phyloP scores from a whole-genome alignment of 2,113 vertebrate genomes.

The Mellivora capensis region DNA sequence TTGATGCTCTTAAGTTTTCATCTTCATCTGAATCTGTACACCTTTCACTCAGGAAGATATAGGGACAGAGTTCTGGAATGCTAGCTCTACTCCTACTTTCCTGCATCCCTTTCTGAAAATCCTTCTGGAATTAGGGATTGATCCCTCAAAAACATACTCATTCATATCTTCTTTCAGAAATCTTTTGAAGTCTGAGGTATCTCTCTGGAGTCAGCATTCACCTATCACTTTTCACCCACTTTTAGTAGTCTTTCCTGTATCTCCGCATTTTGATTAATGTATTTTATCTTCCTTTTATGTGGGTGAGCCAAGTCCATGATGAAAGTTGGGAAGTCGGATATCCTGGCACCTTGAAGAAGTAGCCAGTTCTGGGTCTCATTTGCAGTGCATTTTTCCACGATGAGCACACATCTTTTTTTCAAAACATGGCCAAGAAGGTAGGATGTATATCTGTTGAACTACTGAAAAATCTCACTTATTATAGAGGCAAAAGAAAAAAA shows the following conservation, averaged over 20 bases:
- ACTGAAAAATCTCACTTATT: background rate
- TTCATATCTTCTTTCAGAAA: slow-evolving; percentile 12
- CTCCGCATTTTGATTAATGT: slow-evolving; percentile 50
- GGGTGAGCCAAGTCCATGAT: slow-evolving; percentile 30
- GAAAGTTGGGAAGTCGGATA: slow-evolving; percentile 52
- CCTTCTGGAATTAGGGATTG: background rate
- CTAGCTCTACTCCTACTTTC: background rate
- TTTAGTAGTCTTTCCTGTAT: slow-evolving; percentile 6
- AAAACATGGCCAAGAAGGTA: slow-evolving; percentile 1
- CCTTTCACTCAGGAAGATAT: background rate
- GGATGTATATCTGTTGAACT: background rate
- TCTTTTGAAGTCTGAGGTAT: slow-evolving; percentile 59
- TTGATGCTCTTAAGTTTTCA: background rate
- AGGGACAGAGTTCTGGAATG: background rate
- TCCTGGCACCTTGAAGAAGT: slow-evolving; percentile 43
- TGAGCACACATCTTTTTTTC: slow-evolving; percentile 14
- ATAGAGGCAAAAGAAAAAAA: background rate
- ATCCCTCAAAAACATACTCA: background rate
- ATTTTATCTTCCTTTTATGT: slow-evolving; percentile 61
- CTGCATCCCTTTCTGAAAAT: slow-evolving; percentile 16
- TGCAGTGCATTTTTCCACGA: slow-evolving; percentile 38
- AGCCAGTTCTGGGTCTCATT: slow-evolving; percentile 51
- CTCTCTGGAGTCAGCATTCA: background rate
- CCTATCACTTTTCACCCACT: slow-evolving; percentile 28
- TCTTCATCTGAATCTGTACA: background rate